Evolutionary conservation across 1,140 invertebrate species (phyloP), one percentile per base, ranked within the genome.

Genomic region (Probaryconus sp.): DNA sequence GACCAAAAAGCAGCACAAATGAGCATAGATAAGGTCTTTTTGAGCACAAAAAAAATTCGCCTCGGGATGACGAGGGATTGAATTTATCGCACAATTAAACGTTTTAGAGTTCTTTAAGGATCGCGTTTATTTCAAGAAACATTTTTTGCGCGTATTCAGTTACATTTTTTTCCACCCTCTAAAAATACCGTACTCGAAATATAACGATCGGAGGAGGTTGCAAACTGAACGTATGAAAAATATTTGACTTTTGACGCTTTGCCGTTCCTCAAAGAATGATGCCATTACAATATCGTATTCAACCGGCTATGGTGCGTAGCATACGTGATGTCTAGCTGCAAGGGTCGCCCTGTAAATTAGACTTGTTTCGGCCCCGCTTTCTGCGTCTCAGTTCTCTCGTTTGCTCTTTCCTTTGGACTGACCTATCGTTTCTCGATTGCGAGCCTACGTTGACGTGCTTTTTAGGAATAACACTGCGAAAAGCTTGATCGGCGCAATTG

Each of bases 261-360:
- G 55, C 51, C 42, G 50, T 68, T 68, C 58, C 38, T n/a, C 40
- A 68, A 64, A 68, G 71, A 68, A 51, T 53, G 72, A 69, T 69
- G 64, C 51, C 50, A 60, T 69, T 75, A 65, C 45, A 28, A 16
- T 63, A 58, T 33, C 56, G 50, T 42, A 53, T 72, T 48, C 55
- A 14, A 24, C n/a, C 47, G 45, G 20, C 64, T 64, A 65, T 61
- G 81, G 81, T 71, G 78, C 82, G 78, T 75, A 55, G 73, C 81
- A 83, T 84, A 84, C 83, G 83, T 83, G 81, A 84, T 81, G 77
- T 79, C 75, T 76, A 60, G 74, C 45, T 68, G 63, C 67, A 78
- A 73, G 83, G 83, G 82, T 79, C 64, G 77, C 16, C 60, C 68
- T 65, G 65, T 38, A 76, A 83, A 84, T 83, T 83, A 79, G 83